Percentiles rank a stretch among this genome's conserved stretches.
Conservation (phyloP, 2,797 vertebrate genomes). For the Leucoraja ocellata region DNA sequence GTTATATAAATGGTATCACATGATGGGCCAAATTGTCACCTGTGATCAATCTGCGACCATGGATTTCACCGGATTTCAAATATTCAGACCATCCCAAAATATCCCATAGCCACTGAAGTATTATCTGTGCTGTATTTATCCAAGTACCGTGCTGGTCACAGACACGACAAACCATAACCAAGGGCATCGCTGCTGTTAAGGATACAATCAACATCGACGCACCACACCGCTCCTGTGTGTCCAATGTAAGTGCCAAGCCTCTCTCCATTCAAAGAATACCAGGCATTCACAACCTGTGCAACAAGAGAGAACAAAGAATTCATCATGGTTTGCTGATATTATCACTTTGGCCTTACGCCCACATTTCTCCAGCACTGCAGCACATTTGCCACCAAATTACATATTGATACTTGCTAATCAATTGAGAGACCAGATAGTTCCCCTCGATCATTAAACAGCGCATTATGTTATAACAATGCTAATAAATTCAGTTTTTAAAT, state of each 20-base stretch:
- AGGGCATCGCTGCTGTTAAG: constrained; percentile 49
- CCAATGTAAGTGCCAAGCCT: constrained; percentile 89
- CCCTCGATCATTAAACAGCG: neutral
- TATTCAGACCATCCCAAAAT: no score
- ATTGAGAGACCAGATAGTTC: neutral
- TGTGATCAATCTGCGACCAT: no score
- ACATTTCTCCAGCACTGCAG: neutral
- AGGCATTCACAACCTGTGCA: constrained; percentile 77
- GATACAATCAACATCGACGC: constrained; percentile 97
- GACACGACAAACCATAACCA: neutral
- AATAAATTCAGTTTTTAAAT: neutral
- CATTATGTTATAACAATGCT: neutral
- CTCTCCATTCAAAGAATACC: constrained; percentile 95
- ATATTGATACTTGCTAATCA: neutral
- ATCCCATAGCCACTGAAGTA: no score
- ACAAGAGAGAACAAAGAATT: neutral
- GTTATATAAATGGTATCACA: neutral
- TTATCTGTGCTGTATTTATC: neutral
- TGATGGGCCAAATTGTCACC: neutral
- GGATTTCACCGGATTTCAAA: no score
- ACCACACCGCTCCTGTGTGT: constrained; percentile 95
- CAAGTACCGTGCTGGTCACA: neutral
- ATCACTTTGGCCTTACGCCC: neutral
- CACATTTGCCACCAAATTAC: neutral
- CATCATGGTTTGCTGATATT: neutral